A percentile compares a stretch with the other conserved stretches of the same genome.
Conservation (phyloP, 1,140 invertebrate genomes). For the Microplitis demolitor region DNA sequence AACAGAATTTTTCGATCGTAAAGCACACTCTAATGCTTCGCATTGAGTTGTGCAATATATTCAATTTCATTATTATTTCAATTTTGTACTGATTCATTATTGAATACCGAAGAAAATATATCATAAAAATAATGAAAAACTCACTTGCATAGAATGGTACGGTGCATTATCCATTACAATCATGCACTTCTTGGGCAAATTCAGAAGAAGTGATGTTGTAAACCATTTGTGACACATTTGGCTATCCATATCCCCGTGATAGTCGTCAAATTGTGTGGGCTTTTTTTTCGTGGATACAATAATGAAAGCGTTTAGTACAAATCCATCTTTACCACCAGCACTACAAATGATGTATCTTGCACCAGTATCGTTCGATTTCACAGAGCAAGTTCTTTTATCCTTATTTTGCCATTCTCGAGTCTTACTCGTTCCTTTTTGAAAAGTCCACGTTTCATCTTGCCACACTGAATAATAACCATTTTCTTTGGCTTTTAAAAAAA, state of each 20-base stretch:
- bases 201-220: neutral
- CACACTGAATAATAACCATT: neutral
- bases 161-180: neutral
- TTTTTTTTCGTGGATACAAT: neutral
- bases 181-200: neutral
- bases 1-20: too few species aligned
- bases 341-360: neutral
- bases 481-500: neutral
- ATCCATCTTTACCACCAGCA: constrained; percentile 1
- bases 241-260: neutral
- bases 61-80: too few species aligned
- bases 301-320: neutral
- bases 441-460: neutral
- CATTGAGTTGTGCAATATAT: too few species aligned
- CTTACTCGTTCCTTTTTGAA: neutral
- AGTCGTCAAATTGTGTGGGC: neutral
- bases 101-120: too few species aligned
- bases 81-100: too few species aligned
- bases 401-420: neutral
- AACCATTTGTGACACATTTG: neutral
- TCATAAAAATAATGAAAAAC: neutral
- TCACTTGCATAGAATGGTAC: neutral
- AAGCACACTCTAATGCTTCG: too few species aligned
- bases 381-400: neutral
- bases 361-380: neutral